Evolutionary conservation across 2,113 vertebrate species (phyloP).

Genomic region (Anolis carolinensis): DNA sequence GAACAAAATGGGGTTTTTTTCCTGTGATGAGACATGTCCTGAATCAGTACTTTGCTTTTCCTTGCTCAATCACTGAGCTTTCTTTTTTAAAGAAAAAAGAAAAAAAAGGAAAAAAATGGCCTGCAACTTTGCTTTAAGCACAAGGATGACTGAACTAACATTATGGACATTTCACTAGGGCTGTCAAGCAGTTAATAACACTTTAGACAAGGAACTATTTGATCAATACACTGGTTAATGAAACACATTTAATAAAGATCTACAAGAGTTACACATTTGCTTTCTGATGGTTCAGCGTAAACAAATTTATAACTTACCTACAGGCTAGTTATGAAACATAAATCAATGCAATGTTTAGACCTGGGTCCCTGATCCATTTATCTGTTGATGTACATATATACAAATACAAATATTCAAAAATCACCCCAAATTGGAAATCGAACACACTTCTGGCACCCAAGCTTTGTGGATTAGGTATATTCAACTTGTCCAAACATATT

Average conservation of each 20-base stretch:
- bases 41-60: constrained; percentile 25
- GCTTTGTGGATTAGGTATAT: no score
- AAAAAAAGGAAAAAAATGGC: neutral
- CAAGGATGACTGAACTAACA: neutral
- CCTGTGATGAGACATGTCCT: neutral
- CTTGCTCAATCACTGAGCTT: constrained; percentile 37
- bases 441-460: no score
- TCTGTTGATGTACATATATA: neutral
- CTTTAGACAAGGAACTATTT: neutral
- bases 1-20: neutral
- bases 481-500: no score
- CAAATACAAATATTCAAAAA: neutral
- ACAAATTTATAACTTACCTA: no score
- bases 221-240: no score
- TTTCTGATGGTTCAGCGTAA: neutral
- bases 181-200: neutral
- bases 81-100: constrained; percentile 55
- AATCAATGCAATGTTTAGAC: no score
- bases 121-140: constrained; percentile 23
- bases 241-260: neutral
- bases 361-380: no score
- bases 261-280: neutral
- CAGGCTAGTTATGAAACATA: no score
- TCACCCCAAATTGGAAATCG: no score
- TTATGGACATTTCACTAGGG: constrained; percentile 19